Evolutionary conservation across 1,140 invertebrate genomes (phyloP).

Genomic region (Drosophila insularis): DNA sequence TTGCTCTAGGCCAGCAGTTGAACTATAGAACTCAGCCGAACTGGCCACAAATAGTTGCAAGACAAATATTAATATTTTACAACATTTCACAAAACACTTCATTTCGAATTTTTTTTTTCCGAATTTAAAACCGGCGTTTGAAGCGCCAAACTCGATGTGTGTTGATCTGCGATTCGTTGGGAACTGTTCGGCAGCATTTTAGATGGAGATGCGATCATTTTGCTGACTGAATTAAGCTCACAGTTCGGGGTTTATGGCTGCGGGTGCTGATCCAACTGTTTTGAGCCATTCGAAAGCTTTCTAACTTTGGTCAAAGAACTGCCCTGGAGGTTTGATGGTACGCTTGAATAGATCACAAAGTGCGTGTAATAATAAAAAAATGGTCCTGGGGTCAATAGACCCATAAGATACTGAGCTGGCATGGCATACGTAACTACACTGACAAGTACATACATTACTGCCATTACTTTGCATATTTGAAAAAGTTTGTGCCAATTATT

Average conservation of each 20-base stretch:
- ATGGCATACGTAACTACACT: background rate
- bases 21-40: constrained; percentile 89
- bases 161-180: constrained; percentile 49
- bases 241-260: constrained; percentile 48
- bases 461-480: constrained; percentile 12
- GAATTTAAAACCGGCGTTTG: constrained; percentile 18
- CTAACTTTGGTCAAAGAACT: constrained; percentile 60
- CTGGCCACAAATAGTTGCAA: constrained; percentile 25
- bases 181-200: constrained; percentile 46
- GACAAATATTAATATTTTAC: constrained; percentile 23
- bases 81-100: constrained; percentile 12
- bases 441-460: background rate
- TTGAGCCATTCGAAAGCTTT: background rate
- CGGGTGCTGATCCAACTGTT: constrained; percentile 32
- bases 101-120: background rate
- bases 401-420: background rate
- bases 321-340: constrained; percentile 42
- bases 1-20: constrained; percentile 92
- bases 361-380: constrained; percentile 12
- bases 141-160: constrained; percentile 5
- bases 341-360: constrained; percentile 31
- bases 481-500: constrained; percentile 25
- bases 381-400: constrained; percentile 54
- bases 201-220: constrained; percentile 26
- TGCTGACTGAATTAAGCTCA: constrained; percentile 24